phyloP scores from a whole-genome alignment of 2,888 invertebrate genomes.

The Eristalis intricaria region DNA sequence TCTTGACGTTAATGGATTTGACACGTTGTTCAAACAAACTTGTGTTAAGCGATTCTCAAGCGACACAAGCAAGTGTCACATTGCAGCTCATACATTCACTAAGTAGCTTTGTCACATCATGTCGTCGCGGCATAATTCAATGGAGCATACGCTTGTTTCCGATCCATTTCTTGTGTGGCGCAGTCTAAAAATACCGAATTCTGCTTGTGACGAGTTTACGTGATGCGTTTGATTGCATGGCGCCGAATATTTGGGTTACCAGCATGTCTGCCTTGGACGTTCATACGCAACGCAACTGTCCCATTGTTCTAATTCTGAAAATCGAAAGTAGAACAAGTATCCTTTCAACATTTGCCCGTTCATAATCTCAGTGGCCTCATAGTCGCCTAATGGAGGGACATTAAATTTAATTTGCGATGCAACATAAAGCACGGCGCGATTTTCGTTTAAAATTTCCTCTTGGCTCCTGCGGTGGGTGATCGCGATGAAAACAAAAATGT shows the following conservation, averaged over 20 bases:
- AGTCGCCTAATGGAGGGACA: background rate
- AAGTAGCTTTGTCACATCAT: background rate
- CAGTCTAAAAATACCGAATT: background rate
- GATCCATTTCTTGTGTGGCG: background rate
- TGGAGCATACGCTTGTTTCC: background rate
- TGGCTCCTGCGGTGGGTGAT: background rate
- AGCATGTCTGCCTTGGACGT: background rate
- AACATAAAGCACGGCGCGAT: background rate
- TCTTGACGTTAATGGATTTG: background rate
- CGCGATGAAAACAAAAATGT: background rate
- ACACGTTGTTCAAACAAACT: background rate
- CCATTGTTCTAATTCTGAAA: background rate
- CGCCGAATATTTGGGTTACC: background rate
- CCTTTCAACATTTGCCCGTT: background rate
- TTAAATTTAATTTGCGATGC: background rate
- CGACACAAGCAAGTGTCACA: background rate
- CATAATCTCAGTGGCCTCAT: background rate
- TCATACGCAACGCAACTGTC: background rate
- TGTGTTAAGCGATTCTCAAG: background rate
- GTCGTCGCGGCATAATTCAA: background rate
- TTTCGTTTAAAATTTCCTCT: background rate
- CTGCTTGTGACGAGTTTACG: background rate
- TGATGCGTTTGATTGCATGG: background rate
- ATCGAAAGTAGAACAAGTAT: background rate
- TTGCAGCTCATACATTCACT: background rate